Evolutionary conservation across 2,888 invertebrate genomes (phyloP).

Genomic region (Dynastes hyllus): DNA sequence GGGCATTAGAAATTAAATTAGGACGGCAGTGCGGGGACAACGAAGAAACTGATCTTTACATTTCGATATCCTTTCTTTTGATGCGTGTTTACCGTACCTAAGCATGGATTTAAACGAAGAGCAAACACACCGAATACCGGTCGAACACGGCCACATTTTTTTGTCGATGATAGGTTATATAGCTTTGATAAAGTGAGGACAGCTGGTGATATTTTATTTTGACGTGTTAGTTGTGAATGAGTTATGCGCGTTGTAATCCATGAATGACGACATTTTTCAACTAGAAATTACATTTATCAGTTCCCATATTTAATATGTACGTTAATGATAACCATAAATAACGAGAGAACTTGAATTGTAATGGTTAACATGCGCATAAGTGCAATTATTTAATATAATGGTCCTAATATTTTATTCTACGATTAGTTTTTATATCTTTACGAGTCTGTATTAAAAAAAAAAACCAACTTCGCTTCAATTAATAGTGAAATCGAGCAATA

Average conservation of each 20-base stretch:
- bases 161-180: neutral
- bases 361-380: too few relatives aligned
- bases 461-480: too few relatives aligned
- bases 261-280: conserved; percentile 23
- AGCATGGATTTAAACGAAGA: conserved; percentile 4
- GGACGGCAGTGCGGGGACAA: neutral
- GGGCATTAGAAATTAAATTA: conserved; percentile 19
- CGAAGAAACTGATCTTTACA: neutral
- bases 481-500: too few relatives aligned
- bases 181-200: conserved; percentile 22
- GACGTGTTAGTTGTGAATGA: conserved; percentile 16
- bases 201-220: conserved; percentile 11
- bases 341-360: neutral
- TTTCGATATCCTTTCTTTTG: neutral
- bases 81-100: conserved; percentile 8
- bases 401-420: too few relatives aligned
- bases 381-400: too few relatives aligned
- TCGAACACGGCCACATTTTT: neutral
- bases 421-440: too few relatives aligned
- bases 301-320: conserved; percentile 6
- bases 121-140: neutral
- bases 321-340: conserved; percentile 23
- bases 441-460: too few relatives aligned
- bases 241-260: neutral
- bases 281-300: neutral